phyloP scores from a whole-genome alignment of 2,888 invertebrate genomes.

The Flexamia atlantica region DNA sequence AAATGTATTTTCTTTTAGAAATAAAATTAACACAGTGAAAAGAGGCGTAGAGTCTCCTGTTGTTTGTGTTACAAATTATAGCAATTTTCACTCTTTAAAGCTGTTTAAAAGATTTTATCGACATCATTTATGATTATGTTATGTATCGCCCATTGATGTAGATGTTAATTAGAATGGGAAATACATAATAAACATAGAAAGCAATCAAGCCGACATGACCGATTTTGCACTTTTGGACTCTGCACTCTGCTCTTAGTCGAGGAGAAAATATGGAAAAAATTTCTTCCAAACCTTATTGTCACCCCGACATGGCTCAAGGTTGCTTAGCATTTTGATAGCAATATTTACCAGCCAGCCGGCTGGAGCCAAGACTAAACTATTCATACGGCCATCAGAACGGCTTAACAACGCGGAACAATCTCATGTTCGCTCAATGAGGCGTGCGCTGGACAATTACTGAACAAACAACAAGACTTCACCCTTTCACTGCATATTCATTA shows the following conservation, averaged over 20 bases:
- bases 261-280: background rate
- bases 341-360: background rate
- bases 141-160: too few species aligned
- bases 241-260: background rate
- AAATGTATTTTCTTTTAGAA: too few species aligned
- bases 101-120: too few species aligned
- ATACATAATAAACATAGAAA: too few species aligned
- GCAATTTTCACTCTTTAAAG: too few species aligned
- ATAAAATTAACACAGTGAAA: too few species aligned
- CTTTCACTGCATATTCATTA: slow-evolving; percentile 52
- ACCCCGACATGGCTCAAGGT: slow-evolving; percentile 7
- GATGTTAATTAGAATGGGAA: too few species aligned
- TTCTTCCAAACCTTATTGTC: background rate
- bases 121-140: too few species aligned
- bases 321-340: slow-evolving; percentile 49
- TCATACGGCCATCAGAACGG: slow-evolving; percentile 53
- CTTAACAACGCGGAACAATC: slow-evolving; percentile 55
- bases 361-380: slow-evolving; percentile 52
- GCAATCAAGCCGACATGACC: too few species aligned
- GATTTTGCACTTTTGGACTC: too few species aligned
- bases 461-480: slow-evolving; percentile 49
- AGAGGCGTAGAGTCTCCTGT: too few species aligned
- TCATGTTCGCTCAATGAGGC: slow-evolving; percentile 13
- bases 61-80: too few species aligned
- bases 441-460: slow-evolving; percentile 44